Evolutionary conservation across 2,888 invertebrate genomes (phyloP).

Genomic region (Theretra japonica): DNA sequence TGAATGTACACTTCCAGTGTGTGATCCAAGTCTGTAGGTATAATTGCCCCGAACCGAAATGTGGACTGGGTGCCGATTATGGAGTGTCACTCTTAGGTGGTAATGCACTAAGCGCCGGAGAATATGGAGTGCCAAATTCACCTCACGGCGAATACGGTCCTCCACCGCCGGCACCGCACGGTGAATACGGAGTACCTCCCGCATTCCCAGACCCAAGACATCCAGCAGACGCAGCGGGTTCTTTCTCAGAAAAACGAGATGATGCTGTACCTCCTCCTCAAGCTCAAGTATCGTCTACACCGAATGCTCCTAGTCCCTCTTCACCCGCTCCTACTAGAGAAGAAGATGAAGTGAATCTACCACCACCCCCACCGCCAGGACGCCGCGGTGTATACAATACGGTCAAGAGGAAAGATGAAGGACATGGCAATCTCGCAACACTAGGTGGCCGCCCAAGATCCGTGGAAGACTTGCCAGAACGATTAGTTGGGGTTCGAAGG

Average conservation of each 20-base stretch:
- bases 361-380: conserved; percentile 94
- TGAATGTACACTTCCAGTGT: conserved; percentile 99
- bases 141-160: conserved; percentile 89
- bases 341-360: conserved; percentile 88
- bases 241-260: conserved; percentile 92
- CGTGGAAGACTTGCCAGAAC: conserved; percentile 92
- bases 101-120: conserved; percentile 85
- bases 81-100: conserved; percentile 87
- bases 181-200: conserved; percentile 90
- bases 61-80: conserved; percentile 88
- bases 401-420: conserved; percentile 92
- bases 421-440: conserved; percentile 91
- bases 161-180: conserved; percentile 86
- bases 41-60: conserved; percentile 96
- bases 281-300: conserved; percentile 91
- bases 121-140: conserved; percentile 85
- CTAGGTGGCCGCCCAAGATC: conserved; percentile 95
- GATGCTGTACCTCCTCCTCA: conserved; percentile 93
- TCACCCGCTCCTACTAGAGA: conserved; percentile 85
- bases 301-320: conserved; percentile 84
- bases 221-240: conserved; percentile 92
- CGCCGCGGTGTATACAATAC: conserved; percentile 92
- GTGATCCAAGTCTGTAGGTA: conserved; percentile 97
- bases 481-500: conserved; percentile 89
- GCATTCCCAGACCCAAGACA: conserved; percentile 95